These are phyloP conservation scores for Podarcis cretensis DNA, from an alignment of 2,113 vertebrate species.

Conservation along the genomic window DNA sequence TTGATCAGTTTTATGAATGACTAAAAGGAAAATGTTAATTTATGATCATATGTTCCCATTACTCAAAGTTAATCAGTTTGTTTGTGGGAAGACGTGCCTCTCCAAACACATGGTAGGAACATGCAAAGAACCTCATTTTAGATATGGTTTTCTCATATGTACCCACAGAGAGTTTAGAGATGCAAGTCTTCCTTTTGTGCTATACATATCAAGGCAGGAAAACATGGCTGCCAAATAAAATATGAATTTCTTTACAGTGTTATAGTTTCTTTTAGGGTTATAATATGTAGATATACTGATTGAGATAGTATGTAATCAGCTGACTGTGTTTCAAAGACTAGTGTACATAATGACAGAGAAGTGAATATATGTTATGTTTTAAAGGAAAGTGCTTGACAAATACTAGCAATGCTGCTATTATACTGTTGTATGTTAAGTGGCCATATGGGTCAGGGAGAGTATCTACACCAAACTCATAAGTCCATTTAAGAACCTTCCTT, in stretches of 20 bases:
- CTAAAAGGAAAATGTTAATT: slow-evolving; percentile 20
- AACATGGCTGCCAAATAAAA: background rate
- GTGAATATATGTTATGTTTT: background rate
- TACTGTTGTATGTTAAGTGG: slow-evolving; percentile 31
- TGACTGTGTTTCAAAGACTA: slow-evolving; percentile 26
- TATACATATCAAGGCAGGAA: background rate
- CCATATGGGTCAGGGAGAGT: slow-evolving; percentile 60
- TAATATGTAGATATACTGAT: background rate
- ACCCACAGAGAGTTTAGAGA: background rate
- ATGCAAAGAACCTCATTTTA: background rate
- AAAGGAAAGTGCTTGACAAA: slow-evolving; percentile 43
- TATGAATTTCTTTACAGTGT: background rate
- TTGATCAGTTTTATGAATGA: slow-evolving; percentile 9
- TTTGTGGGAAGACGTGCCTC: background rate
- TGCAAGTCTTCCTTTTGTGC: background rate
- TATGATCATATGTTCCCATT: background rate
- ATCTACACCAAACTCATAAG: slow-evolving; percentile 23
- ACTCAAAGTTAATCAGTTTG: background rate
- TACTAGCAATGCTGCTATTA: slow-evolving; percentile 12
- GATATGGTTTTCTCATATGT: background rate
- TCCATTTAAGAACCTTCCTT: slow-evolving; percentile 51
- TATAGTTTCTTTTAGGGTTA: background rate
- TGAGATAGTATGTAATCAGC: slow-evolving; percentile 19
- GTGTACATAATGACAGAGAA: slow-evolving; percentile 34
- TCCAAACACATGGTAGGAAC: background rate